phyloP scores from a whole-genome alignment of 92 coral and sea anemone species.

The Epizoanthus illoricatus region DNA sequence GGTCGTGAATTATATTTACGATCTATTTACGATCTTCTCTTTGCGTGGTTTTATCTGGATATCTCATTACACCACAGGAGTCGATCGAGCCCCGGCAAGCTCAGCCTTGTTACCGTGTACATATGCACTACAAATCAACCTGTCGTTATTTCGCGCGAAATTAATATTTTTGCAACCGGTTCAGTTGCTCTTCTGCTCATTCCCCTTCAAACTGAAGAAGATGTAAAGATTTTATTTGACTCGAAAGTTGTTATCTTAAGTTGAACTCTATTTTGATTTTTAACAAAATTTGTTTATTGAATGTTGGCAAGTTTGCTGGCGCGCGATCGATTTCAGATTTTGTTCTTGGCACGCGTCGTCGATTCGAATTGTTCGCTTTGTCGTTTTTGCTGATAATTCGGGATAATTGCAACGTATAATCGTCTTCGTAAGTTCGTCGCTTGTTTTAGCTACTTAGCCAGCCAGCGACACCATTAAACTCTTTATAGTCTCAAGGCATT shows the following conservation, averaged over 20 bases:
- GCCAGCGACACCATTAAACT: too few species aligned
- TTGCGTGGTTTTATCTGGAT: not conserved
- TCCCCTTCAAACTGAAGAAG: not conserved
- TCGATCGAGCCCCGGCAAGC: not conserved
- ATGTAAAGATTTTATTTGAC: not conserved
- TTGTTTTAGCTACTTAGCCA: too few species aligned
- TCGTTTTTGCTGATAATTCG: too few species aligned
- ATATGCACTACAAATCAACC: too few species aligned
- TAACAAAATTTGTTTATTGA: not conserved
- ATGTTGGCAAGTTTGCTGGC: not conserved
- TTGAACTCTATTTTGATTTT: not conserved
- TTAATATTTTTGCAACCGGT: not conserved
- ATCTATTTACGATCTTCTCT: not conserved
- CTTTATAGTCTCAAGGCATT: too few species aligned
- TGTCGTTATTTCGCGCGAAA: too few species aligned
- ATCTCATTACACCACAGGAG: constrained; percentile 9
- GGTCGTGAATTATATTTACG: not conserved
- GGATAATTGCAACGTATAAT: not conserved
- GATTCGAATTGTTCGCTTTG: not conserved
- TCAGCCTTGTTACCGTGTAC: not conserved
- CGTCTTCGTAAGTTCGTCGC: too few species aligned
- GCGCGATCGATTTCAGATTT: not conserved
- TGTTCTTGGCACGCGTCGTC: not conserved
- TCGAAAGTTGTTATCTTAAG: not conserved
- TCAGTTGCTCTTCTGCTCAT: not conserved